phyloP scores from a whole-genome alignment of 2,113 vertebrate genomes.

The Phoenicopterus ruber region DNA sequence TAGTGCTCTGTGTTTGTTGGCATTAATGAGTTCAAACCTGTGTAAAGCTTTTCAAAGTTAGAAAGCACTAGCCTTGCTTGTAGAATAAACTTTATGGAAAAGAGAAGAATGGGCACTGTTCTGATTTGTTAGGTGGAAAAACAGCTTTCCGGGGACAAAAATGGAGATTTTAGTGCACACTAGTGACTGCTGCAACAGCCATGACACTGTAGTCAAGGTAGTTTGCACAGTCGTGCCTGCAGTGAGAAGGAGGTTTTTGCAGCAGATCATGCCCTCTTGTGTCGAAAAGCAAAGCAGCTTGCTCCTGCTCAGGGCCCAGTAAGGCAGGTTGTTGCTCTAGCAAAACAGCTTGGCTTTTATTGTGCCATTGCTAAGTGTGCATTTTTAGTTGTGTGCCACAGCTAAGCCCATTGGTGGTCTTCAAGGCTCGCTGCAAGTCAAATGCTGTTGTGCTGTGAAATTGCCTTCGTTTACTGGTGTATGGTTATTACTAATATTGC shows the following conservation, averaged over 20 bases:
- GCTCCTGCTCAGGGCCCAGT: background rate
- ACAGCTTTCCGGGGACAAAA: background rate
- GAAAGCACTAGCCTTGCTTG: background rate
- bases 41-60: background rate
- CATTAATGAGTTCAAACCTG: background rate
- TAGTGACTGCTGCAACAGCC: background rate
- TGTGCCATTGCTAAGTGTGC: background rate
- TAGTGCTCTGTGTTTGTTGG: background rate
- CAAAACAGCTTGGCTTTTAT: background rate
- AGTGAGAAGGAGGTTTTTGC: background rate
- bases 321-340: no score
- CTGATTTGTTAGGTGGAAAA: background rate
- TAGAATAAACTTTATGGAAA: background rate
- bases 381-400: background rate
- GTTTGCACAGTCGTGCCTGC: background rate
- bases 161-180: background rate
- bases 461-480: background rate
- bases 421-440: background rate
- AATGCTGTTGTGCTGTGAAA: background rate
- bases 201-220: background rate
- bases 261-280: conserved; percentile 55
- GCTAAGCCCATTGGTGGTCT: background rate
- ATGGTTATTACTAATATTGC: rapidly evolving
- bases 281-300: background rate
- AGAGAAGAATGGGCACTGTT: background rate